Conservation (phyloP, 2,113 vertebrate species). For the Zapornia atra region DNA sequence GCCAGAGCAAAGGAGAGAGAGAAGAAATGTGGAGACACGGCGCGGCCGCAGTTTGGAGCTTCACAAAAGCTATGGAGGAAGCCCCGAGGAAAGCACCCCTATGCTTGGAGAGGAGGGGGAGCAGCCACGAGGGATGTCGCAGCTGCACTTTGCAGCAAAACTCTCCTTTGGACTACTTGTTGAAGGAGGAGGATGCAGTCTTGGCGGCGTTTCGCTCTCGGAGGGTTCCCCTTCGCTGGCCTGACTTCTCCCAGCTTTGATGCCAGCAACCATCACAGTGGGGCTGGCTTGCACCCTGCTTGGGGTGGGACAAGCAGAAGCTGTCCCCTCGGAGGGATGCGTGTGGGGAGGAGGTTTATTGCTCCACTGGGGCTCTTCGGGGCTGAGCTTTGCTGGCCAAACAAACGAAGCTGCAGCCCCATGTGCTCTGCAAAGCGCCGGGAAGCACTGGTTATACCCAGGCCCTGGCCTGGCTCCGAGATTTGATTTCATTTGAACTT, state of each 20-base stretch:
- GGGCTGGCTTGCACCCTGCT: background rate
- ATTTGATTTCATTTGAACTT: background rate
- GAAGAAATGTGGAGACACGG: background rate
- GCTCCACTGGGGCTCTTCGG: rapidly evolving
- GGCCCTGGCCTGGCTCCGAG: background rate
- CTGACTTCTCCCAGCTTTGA: background rate
- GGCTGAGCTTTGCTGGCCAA: background rate
- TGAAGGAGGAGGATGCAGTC: background rate
- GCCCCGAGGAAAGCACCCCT: background rate
- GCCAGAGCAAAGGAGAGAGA: background rate
- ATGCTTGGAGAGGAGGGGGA: background rate
- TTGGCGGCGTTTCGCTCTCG: rapidly evolving
- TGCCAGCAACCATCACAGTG: rapidly evolving
- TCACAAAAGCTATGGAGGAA: background rate
- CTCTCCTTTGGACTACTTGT: background rate
- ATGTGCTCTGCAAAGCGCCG: background rate
- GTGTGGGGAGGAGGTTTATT: rapidly evolving
- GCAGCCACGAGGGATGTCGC: background rate
- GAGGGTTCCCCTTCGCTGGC: rapidly evolving
- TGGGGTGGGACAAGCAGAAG: background rate
- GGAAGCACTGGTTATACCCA: background rate
- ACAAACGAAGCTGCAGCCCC: background rate
- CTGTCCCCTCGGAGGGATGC: background rate
- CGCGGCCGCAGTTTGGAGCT: background rate
- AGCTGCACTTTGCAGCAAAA: background rate